phyloP scores from a whole-genome alignment of 2,797 vertebrate species.

The Danio jaintianensis region DNA sequence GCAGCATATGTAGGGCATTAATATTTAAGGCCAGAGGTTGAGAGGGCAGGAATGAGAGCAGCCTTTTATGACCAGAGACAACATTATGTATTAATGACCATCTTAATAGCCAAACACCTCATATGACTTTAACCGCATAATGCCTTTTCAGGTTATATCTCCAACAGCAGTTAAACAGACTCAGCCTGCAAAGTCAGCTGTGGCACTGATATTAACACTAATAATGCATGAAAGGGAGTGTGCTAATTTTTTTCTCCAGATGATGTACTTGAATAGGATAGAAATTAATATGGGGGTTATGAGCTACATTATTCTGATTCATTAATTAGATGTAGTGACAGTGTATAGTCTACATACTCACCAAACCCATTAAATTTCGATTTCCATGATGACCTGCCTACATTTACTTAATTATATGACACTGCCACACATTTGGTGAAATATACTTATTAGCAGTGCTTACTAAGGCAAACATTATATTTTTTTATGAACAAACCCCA shows the following conservation, averaged over 20 bases:
- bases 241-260: constrained; percentile 67
- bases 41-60: constrained; percentile 33
- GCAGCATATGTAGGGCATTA: constrained; percentile 55
- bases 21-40: constrained; percentile 50
- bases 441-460: constrained; percentile 17
- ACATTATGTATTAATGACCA: constrained; percentile 61
- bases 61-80: constrained; percentile 46
- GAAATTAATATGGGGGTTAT: constrained; percentile 13
- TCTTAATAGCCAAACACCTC: constrained; percentile 53
- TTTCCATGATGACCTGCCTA: constrained; percentile 22
- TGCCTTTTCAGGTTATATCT: constrained; percentile 64
- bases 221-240: constrained; percentile 70
- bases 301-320: constrained; percentile 27
- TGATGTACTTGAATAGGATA: constrained; percentile 66
- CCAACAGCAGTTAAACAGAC: constrained; percentile 69
- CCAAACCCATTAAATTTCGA: constrained; percentile 26
- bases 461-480: not conserved
- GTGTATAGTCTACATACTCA: not conserved
- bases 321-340: constrained; percentile 31
- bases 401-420: constrained; percentile 9
- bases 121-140: constrained; percentile 40
- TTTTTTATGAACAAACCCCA: not conserved
- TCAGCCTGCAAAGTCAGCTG: constrained; percentile 47
- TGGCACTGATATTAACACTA: constrained; percentile 64
- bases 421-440: constrained; percentile 33